A percentile compares a stretch with the other conserved stretches of the same genome.
Evolutionary conservation across 2,888 invertebrate species (phyloP).

Genomic region (Eumacrocentrus americanus): DNA sequence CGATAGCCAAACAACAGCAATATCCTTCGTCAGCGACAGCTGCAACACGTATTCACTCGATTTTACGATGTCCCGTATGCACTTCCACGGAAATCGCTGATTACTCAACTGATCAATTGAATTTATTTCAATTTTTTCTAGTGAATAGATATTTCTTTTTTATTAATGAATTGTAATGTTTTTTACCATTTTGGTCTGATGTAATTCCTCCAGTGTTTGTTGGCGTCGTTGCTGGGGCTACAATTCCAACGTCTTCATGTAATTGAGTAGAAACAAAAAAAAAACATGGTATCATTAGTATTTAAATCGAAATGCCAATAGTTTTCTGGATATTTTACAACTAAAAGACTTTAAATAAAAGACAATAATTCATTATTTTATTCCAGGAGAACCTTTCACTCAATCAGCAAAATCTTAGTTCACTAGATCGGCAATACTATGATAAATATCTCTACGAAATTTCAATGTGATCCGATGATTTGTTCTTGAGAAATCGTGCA

Average conservation of each 20-base stretch:
- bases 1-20: conserved; percentile 34
- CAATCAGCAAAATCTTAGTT: no score
- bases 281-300: conserved; percentile 32
- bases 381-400: no score
- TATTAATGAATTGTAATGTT: conserved; percentile 12
- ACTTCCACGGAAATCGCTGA: neutral
- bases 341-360: no score
- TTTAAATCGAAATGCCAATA: neutral
- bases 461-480: no score
- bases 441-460: no score
- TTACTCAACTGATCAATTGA: neutral
- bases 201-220: conserved; percentile 48
- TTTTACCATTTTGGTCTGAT: conserved; percentile 53
- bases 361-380: no score
- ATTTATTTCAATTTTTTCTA: neutral
- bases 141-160: neutral
- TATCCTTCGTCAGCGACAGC: conserved; percentile 12
- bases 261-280: no score
- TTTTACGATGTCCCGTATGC: neutral
- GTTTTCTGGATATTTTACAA: neutral
- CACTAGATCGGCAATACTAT: no score
- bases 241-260: conserved; percentile 54
- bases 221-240: conserved; percentile 51
- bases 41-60: neutral
- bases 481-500: no score